phyloP scores from a whole-genome alignment of 1,140 invertebrate genomes.

The Andrena cerasifolii region DNA sequence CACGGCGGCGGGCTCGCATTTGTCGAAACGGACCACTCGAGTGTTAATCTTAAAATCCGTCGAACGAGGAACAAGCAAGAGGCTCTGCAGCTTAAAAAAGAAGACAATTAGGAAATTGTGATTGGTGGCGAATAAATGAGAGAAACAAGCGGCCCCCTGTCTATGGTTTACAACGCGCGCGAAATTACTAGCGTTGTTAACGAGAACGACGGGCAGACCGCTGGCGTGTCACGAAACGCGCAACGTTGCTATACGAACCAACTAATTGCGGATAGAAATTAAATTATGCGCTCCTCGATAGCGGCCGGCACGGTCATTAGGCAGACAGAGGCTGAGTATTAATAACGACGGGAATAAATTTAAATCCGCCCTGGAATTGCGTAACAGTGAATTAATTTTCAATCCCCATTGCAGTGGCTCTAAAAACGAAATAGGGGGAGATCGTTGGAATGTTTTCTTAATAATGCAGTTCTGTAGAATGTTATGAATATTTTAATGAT shows the following conservation, averaged over 20 bases:
- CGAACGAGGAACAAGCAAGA: too few relatives aligned
- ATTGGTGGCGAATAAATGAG: neutral
- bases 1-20: neutral
- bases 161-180: too few relatives aligned
- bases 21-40: neutral
- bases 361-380: too few relatives aligned
- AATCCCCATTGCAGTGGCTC: too few relatives aligned
- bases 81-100: too few relatives aligned
- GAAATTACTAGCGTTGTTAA: neutral
- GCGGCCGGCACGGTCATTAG: neutral
- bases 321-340: neutral
- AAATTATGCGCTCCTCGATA: slow-evolving; percentile 8
- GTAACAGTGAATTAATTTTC: neutral
- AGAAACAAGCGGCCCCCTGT: neutral
- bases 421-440: too few relatives aligned
- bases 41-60: slow-evolving; percentile 2
- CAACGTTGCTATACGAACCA: neutral
- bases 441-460: too few relatives aligned
- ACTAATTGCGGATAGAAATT: slow-evolving; percentile 5
- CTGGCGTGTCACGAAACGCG: too few relatives aligned
- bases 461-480: too few relatives aligned
- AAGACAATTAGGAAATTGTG: too few relatives aligned
- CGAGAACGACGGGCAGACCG: neutral
- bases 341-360: neutral
- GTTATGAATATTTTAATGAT: too few relatives aligned